A percentile compares a stretch with the other conserved stretches of the same genome.
phyloP scores from a whole-genome alignment of 2,797 vertebrate species.

The Pseudochirops cupreus region DNA sequence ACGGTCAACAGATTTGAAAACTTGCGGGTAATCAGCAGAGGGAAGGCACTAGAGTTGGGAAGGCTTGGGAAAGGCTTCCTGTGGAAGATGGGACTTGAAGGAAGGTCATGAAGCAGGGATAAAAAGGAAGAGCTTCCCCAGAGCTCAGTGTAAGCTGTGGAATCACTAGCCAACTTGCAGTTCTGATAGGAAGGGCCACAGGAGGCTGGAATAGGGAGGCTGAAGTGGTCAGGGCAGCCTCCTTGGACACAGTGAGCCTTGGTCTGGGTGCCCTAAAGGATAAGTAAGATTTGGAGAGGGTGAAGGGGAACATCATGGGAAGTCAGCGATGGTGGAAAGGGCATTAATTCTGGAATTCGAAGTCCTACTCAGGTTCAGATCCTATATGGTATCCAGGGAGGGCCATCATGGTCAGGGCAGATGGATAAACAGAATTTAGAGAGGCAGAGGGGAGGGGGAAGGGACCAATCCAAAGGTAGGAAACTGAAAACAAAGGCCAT shows the following conservation, averaged over 20 bases:
- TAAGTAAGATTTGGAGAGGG: not conserved
- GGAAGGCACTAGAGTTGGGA: not conserved
- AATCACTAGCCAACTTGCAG: not conserved
- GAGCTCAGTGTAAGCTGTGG: not conserved
- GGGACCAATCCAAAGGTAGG: not conserved
- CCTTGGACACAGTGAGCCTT: not conserved
- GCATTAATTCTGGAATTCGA: not conserved
- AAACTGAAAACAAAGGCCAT: not conserved
- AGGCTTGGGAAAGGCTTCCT: not conserved
- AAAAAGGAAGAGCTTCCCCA: not conserved
- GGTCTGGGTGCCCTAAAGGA: not conserved
- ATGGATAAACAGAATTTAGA: not conserved
- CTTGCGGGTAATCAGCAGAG: not conserved
- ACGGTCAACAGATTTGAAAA: not conserved
- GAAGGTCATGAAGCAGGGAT: not conserved
- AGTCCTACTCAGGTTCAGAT: not conserved
- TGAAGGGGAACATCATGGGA: not conserved
- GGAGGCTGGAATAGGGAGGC: not conserved
- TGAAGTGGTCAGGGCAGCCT: not conserved
- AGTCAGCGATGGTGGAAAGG: not conserved
- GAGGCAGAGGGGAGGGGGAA: not conserved
- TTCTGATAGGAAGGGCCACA: not conserved
- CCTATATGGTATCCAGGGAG: not conserved
- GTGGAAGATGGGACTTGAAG: not conserved
- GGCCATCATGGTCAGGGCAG: not conserved